A percentile compares a stretch with the other conserved stretches of the same genome.
phyloP scores from a whole-genome alignment of 2,797 vertebrate genomes.

The Siniperca obscura region DNA sequence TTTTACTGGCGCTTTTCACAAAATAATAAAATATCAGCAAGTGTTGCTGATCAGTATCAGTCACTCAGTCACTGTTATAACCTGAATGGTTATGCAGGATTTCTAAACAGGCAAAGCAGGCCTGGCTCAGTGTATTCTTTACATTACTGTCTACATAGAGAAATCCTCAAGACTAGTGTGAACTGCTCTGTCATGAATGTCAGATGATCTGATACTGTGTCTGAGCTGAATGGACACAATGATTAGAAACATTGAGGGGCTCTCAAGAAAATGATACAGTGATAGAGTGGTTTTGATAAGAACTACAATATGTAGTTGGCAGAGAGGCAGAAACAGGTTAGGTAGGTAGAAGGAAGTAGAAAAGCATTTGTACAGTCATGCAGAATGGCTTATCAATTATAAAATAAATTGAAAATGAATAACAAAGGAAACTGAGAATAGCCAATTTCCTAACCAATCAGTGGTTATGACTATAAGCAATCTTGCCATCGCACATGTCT shows the following conservation, averaged over 20 bases:
- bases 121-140: neutral
- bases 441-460: neutral
- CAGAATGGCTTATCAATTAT: neutral
- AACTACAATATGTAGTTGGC: neutral
- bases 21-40: constrained; percentile 10
- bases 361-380: neutral
- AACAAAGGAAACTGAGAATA: neutral
- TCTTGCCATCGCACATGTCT: neutral
- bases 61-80: neutral
- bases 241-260: neutral
- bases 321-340: neutral
- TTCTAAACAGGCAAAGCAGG: constrained; percentile 2
- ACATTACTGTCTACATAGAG: neutral
- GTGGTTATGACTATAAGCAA: neutral
- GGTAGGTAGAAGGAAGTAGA: neutral
- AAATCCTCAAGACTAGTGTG: constrained; percentile 11
- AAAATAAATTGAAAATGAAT: neutral
- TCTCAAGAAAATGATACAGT: neutral
- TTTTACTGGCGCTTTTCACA: neutral
- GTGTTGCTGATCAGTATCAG: neutral
- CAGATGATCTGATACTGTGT: constrained; percentile 18
- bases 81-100: neutral
- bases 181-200: neutral
- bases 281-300: constrained; percentile 14
- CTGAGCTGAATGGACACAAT: neutral